Evolutionary conservation across 2,113 vertebrate genomes (phyloP).

Genomic region (Xenopus tropicalis): DNA sequence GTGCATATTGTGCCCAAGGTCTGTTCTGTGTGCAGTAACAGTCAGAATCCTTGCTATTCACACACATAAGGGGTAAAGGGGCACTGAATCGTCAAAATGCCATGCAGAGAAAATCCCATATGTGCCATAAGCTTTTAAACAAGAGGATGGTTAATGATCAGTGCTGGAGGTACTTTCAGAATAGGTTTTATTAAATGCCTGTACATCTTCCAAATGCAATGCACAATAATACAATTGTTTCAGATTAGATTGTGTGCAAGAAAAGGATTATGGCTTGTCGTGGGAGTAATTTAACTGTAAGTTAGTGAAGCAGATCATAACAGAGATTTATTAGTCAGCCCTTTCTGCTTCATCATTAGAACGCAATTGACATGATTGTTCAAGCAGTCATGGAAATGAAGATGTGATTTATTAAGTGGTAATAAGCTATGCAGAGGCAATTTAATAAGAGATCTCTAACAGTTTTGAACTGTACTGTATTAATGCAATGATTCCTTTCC

Average conservation of each 20-base stretch:
- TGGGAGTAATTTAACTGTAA: background rate
- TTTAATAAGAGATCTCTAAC: background rate
- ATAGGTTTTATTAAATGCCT: background rate
- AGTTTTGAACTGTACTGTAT: background rate
- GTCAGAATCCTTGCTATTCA: too few relatives aligned
- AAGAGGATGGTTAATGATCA: background rate
- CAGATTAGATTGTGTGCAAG: background rate
- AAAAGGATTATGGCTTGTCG: background rate
- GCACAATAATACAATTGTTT: background rate
- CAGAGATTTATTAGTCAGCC: constrained; percentile 3
- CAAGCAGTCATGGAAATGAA: constrained; percentile 3
- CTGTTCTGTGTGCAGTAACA: too few relatives aligned
- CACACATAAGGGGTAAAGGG: too few relatives aligned
- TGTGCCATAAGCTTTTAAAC: too few relatives aligned
- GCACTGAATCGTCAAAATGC: too few relatives aligned
- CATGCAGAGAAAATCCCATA: too few relatives aligned
- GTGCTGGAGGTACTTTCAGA: background rate
- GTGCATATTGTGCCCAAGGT: too few relatives aligned
- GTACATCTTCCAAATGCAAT: background rate
- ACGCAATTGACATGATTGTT: constrained; percentile 10
- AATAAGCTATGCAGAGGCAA: background rate
- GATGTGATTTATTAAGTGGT: constrained; percentile 7
- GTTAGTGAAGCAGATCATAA: constrained; percentile 13
- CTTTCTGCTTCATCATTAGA: constrained; percentile 5
- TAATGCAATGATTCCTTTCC: too few relatives aligned